Conservation (phyloP, 2,888 invertebrate species). For the Melanostoma mellinum region DNA sequence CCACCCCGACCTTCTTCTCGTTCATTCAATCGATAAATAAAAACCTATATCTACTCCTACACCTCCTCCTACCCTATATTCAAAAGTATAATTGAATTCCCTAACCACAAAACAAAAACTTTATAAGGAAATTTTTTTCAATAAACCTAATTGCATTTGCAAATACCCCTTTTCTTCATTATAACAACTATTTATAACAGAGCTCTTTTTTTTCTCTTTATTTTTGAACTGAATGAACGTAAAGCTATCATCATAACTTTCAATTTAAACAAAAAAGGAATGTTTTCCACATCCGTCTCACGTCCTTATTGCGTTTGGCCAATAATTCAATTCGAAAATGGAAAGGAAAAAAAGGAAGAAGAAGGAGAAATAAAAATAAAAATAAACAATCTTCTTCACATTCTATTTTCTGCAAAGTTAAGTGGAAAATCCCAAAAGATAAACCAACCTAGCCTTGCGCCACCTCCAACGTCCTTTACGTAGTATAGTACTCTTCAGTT, state of each 20-base stretch:
- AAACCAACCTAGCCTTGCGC: conserved; percentile 43
- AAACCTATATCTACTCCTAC: conserved; percentile 4
- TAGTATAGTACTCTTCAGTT: conserved; percentile 38
- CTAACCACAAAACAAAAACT: not conserved
- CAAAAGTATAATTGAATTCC: not conserved
- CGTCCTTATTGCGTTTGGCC: conserved; percentile 62
- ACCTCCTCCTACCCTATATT: not conserved
- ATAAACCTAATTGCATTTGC: conserved; percentile 44
- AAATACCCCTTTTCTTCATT: conserved; percentile 12
- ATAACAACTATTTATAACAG: conserved; percentile 49
- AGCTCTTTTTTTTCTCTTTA: conserved; percentile 24
- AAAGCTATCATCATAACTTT: conserved; percentile 31
- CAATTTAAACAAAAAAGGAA: conserved; percentile 45
- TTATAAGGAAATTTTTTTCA: conserved; percentile 39
- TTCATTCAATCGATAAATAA: conserved; percentile 16
- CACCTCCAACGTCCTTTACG: conserved; percentile 22
- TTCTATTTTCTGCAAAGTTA: conserved; percentile 66
- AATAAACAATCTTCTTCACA: conserved; percentile 49
- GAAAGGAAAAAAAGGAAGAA: conserved; percentile 12
- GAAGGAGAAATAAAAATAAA: conserved; percentile 3
- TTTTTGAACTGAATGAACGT: conserved; percentile 13
- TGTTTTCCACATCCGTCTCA: conserved; percentile 52
- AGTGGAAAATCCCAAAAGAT: conserved; percentile 70
- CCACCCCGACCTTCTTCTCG: not conserved
- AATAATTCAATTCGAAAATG: conserved; percentile 69